Evolutionary conservation across 2,888 invertebrate genomes (phyloP), one percentile per base, ranked within the genome.

Genomic region (Meta bourneti): DNA sequence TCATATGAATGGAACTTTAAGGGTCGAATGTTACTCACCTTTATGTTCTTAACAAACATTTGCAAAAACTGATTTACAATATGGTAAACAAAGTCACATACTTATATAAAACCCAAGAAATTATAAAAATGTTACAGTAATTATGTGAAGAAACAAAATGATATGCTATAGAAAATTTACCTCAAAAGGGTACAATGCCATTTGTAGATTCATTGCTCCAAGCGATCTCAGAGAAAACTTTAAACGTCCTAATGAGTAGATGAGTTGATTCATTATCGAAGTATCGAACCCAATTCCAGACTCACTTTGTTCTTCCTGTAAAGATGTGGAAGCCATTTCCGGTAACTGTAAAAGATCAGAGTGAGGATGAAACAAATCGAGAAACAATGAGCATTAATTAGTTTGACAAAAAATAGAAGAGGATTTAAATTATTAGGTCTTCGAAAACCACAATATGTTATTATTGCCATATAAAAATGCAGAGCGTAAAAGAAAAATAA

Each of bases 171-270:
- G 4, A 16, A 20, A 20, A 75, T 34, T 16, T 87, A 87, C 87
- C 69, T 89, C 81, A 48, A 13, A 49, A 13, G 89, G 52, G 69
- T 75, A 51, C 16, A 82, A 11, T 20, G 81, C 69, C 20, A 49
- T 19, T 51, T 69, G 61, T 4, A 51, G 34, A n/a, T 82, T 75
- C 74, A 75, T 69, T 49, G 74, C 52, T 20, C 34, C 74, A 7
- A 89, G 20, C 20, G 74, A n/a, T 51, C 89, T 72, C 19, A 82
- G 7, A 49, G 81, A 34, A 51, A 82, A 89, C 70, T 82, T 89
- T 20, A 89, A 69, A 49, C 75, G 89, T 49, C 89, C 89, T 61
- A 89, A 9, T n/a, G 89, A 89, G 20, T 74, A 82, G 11, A 89
- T 8, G 9, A 89, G 70, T 69, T 82, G 48, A 20, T 89, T 81